Base-by-base conservation (phyloP, 2,113 vertebrate genomes). In the Variabilichromis moorii region DNA sequence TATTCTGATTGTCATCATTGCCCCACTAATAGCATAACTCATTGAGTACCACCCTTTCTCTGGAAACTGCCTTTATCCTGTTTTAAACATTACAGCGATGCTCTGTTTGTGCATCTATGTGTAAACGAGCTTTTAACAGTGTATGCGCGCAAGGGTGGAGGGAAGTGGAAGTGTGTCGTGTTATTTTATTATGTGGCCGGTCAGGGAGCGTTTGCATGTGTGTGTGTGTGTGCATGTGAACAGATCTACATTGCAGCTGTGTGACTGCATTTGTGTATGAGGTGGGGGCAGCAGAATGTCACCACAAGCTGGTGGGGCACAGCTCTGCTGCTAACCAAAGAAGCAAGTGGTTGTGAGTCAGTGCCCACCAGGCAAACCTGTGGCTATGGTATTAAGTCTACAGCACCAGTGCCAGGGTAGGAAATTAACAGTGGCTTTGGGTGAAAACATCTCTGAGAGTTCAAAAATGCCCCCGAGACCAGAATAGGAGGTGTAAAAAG, bases 271-370 rank as follows among this genome's bases (percentile, higher is more conserved):
- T 82, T 63, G 73, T 88, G 82, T 80, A 90, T 90, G 91, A 91
- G 91, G 88, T 89, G 92, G 93, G 93, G 94, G 92, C 87, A 89
- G 92, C 86, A 55, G 55, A 85, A 86, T 40, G 82, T 89, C 88
- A 95, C 95, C 93, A 91, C 94, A 94, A 85, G 90, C 92, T 92
- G 92, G 91, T 89, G 91, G 89, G 91, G 92, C 89, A 59, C 89
- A 90, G 91, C 85, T 92, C 88, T 85, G 82, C 82, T 84, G 85
- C 91, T 89, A 92, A 94, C 92, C 93, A 95, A 89, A 89, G 93
- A 84, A 93, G 93, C 92, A 88, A 94, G 94, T 82, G 90, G 92
- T 95, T 89, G 95, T 96, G 95, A 96, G 94, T 95, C 95, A 96
- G 91, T 94, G 90, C 89, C 91, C 84, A 71, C 50, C 84, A 79